Conservation (phyloP, 2,888 invertebrate genomes). For the Rhogogaster chlorosoma region DNA sequence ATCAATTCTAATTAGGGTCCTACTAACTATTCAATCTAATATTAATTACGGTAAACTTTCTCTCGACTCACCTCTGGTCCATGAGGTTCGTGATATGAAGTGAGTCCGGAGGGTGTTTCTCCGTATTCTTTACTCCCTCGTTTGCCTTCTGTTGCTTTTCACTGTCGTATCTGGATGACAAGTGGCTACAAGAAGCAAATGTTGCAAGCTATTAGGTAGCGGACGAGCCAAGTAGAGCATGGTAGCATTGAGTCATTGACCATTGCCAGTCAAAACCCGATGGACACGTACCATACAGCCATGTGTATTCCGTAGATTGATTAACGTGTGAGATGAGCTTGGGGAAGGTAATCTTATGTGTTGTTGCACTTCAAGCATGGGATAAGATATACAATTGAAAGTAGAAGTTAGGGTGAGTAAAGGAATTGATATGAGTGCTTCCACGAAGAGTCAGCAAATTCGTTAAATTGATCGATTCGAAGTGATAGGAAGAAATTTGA, state of each 20-base stretch:
- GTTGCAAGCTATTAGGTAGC: background rate
- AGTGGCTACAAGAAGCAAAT: background rate
- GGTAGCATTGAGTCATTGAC: background rate
- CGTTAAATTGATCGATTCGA: background rate
- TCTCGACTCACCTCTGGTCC: background rate
- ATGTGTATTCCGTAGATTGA: background rate
- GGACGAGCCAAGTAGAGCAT: background rate
- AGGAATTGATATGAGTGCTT: background rate
- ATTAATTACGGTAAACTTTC: background rate
- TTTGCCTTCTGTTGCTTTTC: background rate
- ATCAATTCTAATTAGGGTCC: background rate
- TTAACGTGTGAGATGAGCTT: background rate
- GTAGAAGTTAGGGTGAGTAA: background rate
- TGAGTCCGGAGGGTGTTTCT: background rate
- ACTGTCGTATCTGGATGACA: background rate
- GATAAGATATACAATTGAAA: background rate
- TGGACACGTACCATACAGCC: background rate
- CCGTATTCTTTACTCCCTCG: background rate
- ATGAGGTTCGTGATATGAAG: background rate
- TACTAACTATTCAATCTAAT: background rate
- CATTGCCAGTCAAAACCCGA: background rate
- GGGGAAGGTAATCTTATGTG: background rate
- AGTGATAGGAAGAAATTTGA: constrained; percentile 23
- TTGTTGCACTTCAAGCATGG: background rate
- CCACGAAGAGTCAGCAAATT: constrained; percentile 3